Base-by-base conservation (phyloP, 2,113 vertebrate genomes). In the Cyprinodon tularosa region DNA sequence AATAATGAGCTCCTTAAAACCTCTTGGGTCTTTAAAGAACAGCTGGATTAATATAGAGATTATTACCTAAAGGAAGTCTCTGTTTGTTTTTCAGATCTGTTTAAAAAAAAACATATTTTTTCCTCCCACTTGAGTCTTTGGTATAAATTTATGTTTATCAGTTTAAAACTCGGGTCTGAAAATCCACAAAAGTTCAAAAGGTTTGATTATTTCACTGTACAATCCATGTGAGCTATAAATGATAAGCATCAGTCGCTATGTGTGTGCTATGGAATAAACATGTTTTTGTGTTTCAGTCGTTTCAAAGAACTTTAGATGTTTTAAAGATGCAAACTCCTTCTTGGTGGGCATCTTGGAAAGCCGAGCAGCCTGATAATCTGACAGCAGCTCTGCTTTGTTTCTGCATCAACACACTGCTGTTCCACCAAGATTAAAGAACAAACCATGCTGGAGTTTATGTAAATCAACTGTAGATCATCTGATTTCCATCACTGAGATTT, bases 401-500 rank as follows among this genome's bases (percentile, higher is more conserved):
- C n/a, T 0, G 37, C 66, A 80, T 79, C 70, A 78, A 71, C 66
- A 78, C 72, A 37, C 57, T 20, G 68, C 69, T 53, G 53, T 68
- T 57, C 80, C 70, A 53, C 76, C 37, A 38, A 57, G 57, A 74
- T 37, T 44, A 36, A 83, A 71, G 50, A 70, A 65, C 5, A 15
- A 65, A 67, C 72, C 77, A 62, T 71, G 73, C 66, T 62, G 77
- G 48, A 38, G 66, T 22, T 61, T 37, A 48, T 44, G 45, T 71
- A 77, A 77, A 64, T 68, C n/a, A 44, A 74, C 71, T 82, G 59
- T 57, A 65, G 62, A 76, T 66, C 14, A 73, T 45, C 62, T 62
- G 73, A 38, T 67, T 61, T 62, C 62, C 57, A 59, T 73, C 60
- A 83, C 45, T 78, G 75, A 60, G 14, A 69, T 50, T 88, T 50